phyloP scores from a whole-genome alignment of 2,113 vertebrate species.

The Peromyscus californicus region DNA sequence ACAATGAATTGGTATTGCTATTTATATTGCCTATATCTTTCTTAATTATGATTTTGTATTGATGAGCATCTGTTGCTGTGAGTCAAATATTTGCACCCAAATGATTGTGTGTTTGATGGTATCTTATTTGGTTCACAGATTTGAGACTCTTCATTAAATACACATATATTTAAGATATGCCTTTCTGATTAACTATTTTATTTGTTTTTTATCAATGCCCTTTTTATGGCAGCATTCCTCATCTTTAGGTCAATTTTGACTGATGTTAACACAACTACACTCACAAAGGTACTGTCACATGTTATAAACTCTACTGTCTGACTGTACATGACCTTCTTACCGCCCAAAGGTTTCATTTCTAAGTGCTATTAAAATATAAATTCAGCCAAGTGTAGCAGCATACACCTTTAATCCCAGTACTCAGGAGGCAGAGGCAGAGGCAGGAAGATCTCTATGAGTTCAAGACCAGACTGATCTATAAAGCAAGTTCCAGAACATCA shows the following conservation, averaged over 20 bases:
- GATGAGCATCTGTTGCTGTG: neutral
- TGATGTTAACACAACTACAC: conserved; percentile 12
- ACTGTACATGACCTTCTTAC: neutral
- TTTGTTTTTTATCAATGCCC: neutral
- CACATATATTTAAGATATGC: neutral
- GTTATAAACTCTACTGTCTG: neutral
- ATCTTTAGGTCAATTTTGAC: conserved; percentile 45
- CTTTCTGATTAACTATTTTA: conserved; percentile 48
- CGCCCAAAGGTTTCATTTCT: neutral
- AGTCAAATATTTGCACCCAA: neutral
- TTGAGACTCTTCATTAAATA: neutral
- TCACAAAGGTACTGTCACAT: neutral
- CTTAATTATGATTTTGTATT: neutral
- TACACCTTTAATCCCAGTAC: neutral
- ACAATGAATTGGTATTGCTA: neutral
- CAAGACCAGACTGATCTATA: neutral
- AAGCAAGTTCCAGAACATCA: neutral
- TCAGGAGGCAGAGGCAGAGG: neutral
- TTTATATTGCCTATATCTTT: neutral
- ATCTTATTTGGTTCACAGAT: neutral
- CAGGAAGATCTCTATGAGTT: neutral
- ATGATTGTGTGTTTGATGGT: neutral
- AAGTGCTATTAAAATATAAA: neutral
- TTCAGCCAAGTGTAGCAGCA: neutral
- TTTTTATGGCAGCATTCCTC: conserved; percentile 34